Conservation (phyloP, 2,113 vertebrate genomes). For the Cyphomyrus plagiostoma region DNA sequence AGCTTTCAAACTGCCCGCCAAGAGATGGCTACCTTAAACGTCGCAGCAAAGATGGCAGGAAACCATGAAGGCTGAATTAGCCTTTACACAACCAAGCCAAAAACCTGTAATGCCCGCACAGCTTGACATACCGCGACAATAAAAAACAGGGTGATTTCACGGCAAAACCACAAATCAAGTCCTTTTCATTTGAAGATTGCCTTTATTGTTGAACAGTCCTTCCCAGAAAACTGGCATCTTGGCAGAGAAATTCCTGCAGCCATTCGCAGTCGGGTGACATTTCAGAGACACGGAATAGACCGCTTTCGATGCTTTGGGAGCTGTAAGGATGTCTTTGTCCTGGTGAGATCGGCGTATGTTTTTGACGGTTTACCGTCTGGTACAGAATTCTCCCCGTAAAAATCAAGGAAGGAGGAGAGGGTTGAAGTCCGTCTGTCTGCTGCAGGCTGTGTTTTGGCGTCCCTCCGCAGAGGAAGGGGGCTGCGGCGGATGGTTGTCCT, state of each 20-base stretch:
- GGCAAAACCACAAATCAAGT: background rate
- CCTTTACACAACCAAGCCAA: background rate
- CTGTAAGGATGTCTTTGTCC: background rate
- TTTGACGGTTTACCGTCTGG: background rate
- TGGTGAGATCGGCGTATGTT: background rate
- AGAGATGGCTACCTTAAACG: background rate
- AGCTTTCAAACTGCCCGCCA: background rate
- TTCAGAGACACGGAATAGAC: background rate
- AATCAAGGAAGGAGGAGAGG: background rate
- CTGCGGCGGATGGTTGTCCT: background rate
- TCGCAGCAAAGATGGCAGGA: background rate
- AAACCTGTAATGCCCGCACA: background rate
- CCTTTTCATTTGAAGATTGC: background rate
- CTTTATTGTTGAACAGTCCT: background rate
- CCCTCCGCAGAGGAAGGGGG: background rate
- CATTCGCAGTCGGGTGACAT: background rate
- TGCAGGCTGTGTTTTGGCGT: background rate
- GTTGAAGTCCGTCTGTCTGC: background rate
- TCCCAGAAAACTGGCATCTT: background rate
- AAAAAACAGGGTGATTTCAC: background rate
- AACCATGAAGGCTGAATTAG: background rate
- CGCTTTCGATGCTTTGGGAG: background rate
- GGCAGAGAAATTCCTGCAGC: background rate
- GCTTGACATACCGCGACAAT: background rate
- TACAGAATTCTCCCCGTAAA: background rate